A percentile compares a stretch with the other conserved stretches of the same genome.
These are phyloP conservation scores for Sesamia inferens DNA, from an alignment of 2,888 invertebrate genomes.

Conservation along the genomic window DNA sequence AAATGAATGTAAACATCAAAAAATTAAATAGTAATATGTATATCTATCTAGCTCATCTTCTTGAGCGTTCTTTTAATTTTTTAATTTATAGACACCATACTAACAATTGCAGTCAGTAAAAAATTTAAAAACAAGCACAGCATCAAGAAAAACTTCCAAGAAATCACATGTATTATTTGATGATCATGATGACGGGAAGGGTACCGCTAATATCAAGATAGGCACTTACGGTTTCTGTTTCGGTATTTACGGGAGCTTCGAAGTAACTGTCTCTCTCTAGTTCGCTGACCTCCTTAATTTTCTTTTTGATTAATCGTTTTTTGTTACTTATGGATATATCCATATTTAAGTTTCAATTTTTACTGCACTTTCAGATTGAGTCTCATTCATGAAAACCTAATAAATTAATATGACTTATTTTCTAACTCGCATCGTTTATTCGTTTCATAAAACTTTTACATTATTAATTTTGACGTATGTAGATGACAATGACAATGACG, in stretches of 20 bases:
- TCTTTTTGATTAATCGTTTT: slow-evolving; percentile 72
- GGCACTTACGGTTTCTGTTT: slow-evolving; percentile 74
- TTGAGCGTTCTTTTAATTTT: not conserved
- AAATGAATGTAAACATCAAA: not conserved
- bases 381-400: slow-evolving; percentile 14
- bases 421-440: not conserved
- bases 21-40: not conserved
- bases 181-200: not conserved
- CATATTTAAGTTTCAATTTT: slow-evolving; percentile 59
- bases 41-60: not conserved
- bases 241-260: slow-evolving; percentile 64
- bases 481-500: too few relatives aligned
- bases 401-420: not conserved
- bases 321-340: slow-evolving; percentile 64
- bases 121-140: not conserved
- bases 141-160: not conserved
- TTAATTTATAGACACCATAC: not conserved
- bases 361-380: not conserved
- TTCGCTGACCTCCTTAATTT: slow-evolving; percentile 81
- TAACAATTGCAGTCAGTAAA: not conserved
- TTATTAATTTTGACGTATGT: too few relatives aligned
- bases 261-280: slow-evolving; percentile 69
- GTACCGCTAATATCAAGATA: not conserved
- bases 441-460: not conserved
- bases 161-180: not conserved